Base-by-base conservation (phyloP, 2,888 invertebrate species). In the Cremastobaeus sp. region DNA sequence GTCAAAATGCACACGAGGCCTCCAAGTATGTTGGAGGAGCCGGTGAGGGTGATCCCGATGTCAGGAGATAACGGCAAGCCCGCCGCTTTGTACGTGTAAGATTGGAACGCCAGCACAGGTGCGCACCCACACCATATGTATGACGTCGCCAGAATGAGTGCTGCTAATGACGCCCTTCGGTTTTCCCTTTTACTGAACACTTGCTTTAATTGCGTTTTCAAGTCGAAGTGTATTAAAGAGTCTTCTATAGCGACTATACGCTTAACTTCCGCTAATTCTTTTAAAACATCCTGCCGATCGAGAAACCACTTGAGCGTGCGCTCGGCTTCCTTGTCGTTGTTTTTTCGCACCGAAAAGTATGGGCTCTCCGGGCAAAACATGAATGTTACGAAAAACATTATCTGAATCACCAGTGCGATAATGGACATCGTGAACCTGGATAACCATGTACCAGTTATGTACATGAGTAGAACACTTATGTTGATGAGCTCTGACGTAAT, bases 231-330 rank as follows among this genome's bases (percentile, higher is more conserved):
- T 3, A 34, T 60, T 0, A 45, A 18, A 0, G 79, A 74, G 9
- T 84, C 82, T 34, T 87, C 87, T 21, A 69, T 81, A 0, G 80
- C 76, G 0, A 87, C 83, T 21, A 85, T 85, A 18, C 85, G 72
- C 65, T 84, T 86, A 48, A 88, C 82, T 69, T 86, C 87, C 25
- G 86, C 86, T 4, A 87, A 62, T 45, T 87, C 86, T 20, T 82
- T 82, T 0, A 81, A 77, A 0, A 88, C 86, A 75, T 86, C 76
- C 0, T 86, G 82, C 9, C 84, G 81, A 0, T 82, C 83, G n/a
- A 88, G 62, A 0, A 85, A 77, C 87, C 87, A 88, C 18, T 84
- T 70, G 0, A 74, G 39, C 1, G 59, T 59, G 9, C 30, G 43
- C 11, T 43, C 39, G 8, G 76, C 74, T 0, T 66, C 50, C 2